Evolutionary conservation across 2,113 vertebrate species (phyloP), one percentile per base, ranked within the genome.

Genomic region (Conger conger): DNA sequence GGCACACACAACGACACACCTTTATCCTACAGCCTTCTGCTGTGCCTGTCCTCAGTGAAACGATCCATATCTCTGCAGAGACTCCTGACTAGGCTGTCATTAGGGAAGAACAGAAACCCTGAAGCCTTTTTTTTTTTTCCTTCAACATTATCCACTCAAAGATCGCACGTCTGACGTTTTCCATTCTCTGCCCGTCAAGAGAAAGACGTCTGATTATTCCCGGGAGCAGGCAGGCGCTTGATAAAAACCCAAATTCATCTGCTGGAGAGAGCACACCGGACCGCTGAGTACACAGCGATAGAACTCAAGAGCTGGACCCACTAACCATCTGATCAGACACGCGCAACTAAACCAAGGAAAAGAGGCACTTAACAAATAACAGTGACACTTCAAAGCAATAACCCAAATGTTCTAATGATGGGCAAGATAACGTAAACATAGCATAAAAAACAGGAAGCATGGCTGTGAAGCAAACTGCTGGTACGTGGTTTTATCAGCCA

Each of bases 231-330:
- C 13, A 82, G 45, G 6, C 18, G 35, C 45, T 76, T n/a, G 36
- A 30, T 45, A 79, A 78, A n/a, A 63, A 84, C n/a, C 68, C 36
- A 23, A n/a, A 38, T 35, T 42, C 18, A 36, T 33, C 73, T 37
- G 45, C 76, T 45, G 30, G 83, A 16, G 53, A 84, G 83, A 33
- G 36, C 54, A n/a, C 16, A 20, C 37, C 82, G 8, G n/a, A 76
- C 73, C 42, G 33, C 15, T 45, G 11, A 88, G 86, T 87, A 54
- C 81, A 87, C 86, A 90, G 57, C 27, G 6, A 63, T 8, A 63
- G 57, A 23, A 11, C 18, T 7, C 18, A 27, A 53, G 57, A 27
- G 57, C 20, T 1, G 23, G 57, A 63, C 18, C 18, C 57, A 63
- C 23, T 63, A 50, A 50, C 57, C 57, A 5, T 20, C 57, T 63